Percentiles rank a stretch among this genome's conserved stretches.
phyloP scores from a whole-genome alignment of 2,113 vertebrate genomes.

The Rissa tridactyla region DNA sequence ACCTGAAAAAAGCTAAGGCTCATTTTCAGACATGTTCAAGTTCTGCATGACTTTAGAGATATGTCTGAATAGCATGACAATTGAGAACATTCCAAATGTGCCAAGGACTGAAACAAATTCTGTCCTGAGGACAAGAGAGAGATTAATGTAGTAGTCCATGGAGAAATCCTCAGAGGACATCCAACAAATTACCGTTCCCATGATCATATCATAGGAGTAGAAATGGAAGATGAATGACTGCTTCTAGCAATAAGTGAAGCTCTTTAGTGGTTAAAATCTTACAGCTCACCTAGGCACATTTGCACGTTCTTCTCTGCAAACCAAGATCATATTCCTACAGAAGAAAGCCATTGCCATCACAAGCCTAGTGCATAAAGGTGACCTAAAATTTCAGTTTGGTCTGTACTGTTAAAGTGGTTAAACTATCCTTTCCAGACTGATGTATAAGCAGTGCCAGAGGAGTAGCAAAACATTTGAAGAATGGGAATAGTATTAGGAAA shows the following conservation, averaged over 20 bases:
- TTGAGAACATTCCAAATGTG: neutral
- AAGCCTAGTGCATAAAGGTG: neutral
- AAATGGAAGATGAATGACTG: neutral
- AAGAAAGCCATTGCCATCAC: neutral
- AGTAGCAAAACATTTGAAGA: neutral
- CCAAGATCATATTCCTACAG: neutral
- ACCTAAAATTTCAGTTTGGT: neutral
- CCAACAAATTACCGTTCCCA: neutral
- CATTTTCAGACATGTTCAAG: neutral
- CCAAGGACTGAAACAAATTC: neutral
- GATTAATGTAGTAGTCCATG: neutral
- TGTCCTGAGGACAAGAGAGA: neutral
- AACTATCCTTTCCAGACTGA: neutral
- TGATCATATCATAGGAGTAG: neutral
- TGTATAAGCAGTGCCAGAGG: neutral
- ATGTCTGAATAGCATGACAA: neutral
- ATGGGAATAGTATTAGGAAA: neutral
- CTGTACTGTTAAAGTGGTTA: neutral
- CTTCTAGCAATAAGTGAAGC: neutral
- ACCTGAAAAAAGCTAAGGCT: neutral
- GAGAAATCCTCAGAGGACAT: neutral
- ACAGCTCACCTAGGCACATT: neutral
- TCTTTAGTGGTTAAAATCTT: neutral
- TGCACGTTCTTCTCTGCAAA: neutral
- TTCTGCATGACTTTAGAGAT: neutral